phyloP scores from a whole-genome alignment of 2,113 vertebrate genomes.

The Psephotus haematonotus region DNA sequence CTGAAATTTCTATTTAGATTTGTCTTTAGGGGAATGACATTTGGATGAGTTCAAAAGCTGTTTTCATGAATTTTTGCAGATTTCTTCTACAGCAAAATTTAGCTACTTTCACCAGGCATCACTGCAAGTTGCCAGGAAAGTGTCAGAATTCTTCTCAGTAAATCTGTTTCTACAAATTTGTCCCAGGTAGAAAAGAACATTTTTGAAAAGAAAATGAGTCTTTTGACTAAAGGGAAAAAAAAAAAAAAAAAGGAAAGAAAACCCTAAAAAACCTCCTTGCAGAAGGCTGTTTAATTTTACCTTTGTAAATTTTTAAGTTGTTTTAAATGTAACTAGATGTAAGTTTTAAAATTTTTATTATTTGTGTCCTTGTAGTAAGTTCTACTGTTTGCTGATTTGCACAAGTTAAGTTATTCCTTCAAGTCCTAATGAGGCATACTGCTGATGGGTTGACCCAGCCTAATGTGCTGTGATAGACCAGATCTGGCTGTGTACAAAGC shows the following conservation, averaged over 20 bases:
- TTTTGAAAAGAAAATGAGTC: conserved; percentile 3
- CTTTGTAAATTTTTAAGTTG: background rate
- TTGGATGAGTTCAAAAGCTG: conserved; percentile 37
- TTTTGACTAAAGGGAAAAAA: background rate
- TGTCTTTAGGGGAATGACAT: background rate
- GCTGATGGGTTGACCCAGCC: background rate
- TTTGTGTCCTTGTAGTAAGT: background rate
- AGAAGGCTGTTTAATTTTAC: background rate
- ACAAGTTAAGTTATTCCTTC: background rate
- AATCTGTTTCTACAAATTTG: conserved; percentile 49
- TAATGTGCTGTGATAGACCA: background rate
- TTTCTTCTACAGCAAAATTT: conserved; percentile 49
- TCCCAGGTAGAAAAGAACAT: conserved; percentile 37
- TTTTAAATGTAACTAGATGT: background rate
- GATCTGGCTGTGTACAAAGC: background rate
- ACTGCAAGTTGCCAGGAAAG: conserved; percentile 47
- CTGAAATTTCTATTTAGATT: conserved; percentile 26
- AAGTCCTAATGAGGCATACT: background rate
- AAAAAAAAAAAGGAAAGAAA: background rate
- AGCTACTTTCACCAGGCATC: conserved; percentile 37
- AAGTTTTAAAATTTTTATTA: background rate
- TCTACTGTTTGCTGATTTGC: background rate
- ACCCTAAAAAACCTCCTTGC: background rate
- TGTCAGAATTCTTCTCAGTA: conserved; percentile 53
- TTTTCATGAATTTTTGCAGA: conserved; percentile 9